Evolutionary conservation across 2,888 invertebrate genomes (phyloP).

Genomic region (Gnatocerus cornutus): DNA sequence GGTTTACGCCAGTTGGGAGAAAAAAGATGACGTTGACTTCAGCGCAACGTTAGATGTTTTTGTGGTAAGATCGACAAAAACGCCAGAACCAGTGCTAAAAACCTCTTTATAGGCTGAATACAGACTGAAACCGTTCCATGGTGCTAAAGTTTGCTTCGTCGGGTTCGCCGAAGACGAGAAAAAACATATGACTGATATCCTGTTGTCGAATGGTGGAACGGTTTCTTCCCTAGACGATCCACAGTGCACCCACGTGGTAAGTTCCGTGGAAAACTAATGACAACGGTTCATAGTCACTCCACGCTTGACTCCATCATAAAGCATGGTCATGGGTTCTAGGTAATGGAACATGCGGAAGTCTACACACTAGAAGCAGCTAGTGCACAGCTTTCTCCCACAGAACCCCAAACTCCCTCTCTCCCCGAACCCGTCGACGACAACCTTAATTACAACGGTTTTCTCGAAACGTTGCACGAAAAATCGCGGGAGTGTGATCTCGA

Average conservation of each 20-base stretch:
- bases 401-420: slow-evolving; percentile 55
- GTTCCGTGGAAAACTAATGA: slow-evolving; percentile 65
- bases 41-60: slow-evolving; percentile 81
- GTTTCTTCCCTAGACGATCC: slow-evolving; percentile 85
- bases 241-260: slow-evolving; percentile 93
- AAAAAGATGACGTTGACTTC: slow-evolving; percentile 80
- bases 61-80: slow-evolving; percentile 72
- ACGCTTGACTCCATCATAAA: slow-evolving; percentile 47
- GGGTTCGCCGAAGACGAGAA: slow-evolving; percentile 94
- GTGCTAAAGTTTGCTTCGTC: slow-evolving; percentile 89
- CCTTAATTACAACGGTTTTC: slow-evolving; percentile 34
- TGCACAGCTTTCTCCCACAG: slow-evolving; percentile 73
- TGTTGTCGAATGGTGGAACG: slow-evolving; percentile 89
- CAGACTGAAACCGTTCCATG: slow-evolving; percentile 90
- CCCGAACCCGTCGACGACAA: slow-evolving; percentile 48
- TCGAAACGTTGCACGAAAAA: slow-evolving; percentile 65
- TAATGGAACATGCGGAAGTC: slow-evolving; percentile 80
- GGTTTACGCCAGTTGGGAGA: slow-evolving; percentile 92
- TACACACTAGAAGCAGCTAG: slow-evolving; percentile 79
- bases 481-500: slow-evolving; percentile 60
- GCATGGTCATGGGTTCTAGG: slow-evolving; percentile 78
- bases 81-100: background rate
- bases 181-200: slow-evolving; percentile 92
- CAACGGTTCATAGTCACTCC: background rate
- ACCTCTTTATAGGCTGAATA: slow-evolving; percentile 74